A percentile compares a stretch with the other conserved stretches of the same genome.
phyloP scores from a whole-genome alignment of 2,113 vertebrate species.

The Narcine bancroftii region DNA sequence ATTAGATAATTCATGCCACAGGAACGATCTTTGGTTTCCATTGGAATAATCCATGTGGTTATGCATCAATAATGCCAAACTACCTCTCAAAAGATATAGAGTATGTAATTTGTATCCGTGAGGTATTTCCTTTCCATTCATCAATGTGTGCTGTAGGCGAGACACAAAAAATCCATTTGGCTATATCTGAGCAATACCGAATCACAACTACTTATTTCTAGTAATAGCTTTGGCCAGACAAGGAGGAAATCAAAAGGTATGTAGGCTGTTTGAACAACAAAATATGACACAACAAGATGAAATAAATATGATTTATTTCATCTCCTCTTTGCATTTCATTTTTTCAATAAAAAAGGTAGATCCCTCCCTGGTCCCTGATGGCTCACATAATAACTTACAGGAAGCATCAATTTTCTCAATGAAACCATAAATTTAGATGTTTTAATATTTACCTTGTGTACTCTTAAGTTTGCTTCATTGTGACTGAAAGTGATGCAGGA shows the following conservation, averaged over 20 bases:
- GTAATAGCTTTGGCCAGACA: background rate
- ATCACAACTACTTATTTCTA: background rate
- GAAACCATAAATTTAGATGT: background rate
- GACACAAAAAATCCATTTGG: background rate
- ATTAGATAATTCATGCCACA: background rate
- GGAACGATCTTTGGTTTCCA: background rate
- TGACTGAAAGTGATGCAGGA: background rate
- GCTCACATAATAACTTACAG: background rate
- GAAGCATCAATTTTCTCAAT: too few relatives aligned
- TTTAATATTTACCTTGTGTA: background rate
- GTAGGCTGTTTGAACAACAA: background rate
- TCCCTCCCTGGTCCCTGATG: background rate
- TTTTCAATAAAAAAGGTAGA: background rate
- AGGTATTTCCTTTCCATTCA: background rate
- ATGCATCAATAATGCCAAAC: background rate
- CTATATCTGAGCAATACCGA: conserved; percentile 12
- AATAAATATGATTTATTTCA: background rate
- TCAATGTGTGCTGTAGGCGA: background rate
- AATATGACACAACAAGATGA: conserved; percentile 15
- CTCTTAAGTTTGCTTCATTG: background rate
- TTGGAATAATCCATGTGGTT: background rate
- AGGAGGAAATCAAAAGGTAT: background rate
- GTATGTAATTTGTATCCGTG: background rate
- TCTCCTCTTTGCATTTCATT: background rate
- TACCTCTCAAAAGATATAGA: background rate